Conservation (phyloP, 2,797 vertebrate species). For the Philypnodon macrostomus region DNA sequence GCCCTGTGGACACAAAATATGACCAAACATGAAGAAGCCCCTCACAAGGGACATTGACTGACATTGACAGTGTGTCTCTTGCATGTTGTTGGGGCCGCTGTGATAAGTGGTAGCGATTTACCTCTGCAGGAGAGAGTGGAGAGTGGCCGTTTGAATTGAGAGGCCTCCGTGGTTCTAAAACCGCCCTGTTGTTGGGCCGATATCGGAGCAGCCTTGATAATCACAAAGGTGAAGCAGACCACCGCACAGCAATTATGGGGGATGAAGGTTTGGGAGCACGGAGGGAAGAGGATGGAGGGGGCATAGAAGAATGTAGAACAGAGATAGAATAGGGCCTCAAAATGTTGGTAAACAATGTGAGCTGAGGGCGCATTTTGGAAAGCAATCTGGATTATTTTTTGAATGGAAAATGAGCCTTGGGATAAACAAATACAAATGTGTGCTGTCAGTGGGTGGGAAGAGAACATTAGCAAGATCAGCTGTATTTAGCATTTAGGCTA, state of each 20-base stretch:
- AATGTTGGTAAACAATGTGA: no score
- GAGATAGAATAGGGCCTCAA: no score
- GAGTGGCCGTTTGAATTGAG: not conserved
- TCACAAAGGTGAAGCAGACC: constrained; percentile 15
- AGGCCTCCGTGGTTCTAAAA: constrained; percentile 8
- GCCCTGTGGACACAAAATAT: no score
- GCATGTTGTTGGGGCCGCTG: constrained; percentile 19
- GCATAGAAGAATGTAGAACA: not conserved
- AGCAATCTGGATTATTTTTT: no score
- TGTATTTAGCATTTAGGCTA: no score
- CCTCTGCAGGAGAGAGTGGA: constrained; percentile 1
- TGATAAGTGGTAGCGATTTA: constrained; percentile 2
- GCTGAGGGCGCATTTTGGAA: no score
- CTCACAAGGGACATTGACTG: constrained; percentile 20
- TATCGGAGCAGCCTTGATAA: constrained; percentile 35
- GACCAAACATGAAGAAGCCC: not conserved
- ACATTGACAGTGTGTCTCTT: constrained; percentile 1
- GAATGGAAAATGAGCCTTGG: no score
- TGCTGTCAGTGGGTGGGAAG: not conserved
- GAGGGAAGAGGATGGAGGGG: not conserved
- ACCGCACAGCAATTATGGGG: constrained; percentile 43
- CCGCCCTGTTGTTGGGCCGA: constrained; percentile 19
- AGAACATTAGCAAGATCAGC: no score
- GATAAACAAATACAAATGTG: not conserved
- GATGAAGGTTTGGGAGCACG: not conserved